Conservation (phyloP, 2,888 invertebrate genomes). For the Carcina quercana region DNA sequence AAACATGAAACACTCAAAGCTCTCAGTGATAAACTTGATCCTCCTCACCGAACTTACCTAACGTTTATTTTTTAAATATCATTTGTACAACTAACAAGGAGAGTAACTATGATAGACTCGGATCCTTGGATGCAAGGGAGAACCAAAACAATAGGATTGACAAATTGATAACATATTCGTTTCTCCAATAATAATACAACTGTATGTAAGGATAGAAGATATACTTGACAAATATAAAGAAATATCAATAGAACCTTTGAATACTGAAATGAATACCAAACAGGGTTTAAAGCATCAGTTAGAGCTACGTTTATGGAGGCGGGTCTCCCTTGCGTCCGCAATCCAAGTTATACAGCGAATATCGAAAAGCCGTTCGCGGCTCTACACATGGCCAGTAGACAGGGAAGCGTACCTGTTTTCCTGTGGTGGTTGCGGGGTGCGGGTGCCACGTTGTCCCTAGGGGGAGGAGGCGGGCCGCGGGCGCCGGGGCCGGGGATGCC, state of each 20-base stretch:
- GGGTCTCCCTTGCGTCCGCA: conserved; percentile 3
- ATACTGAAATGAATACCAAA: too few relatives aligned
- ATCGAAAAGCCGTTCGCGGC: conserved; percentile 36
- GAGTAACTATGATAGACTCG: conserved; percentile 32
- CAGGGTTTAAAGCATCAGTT: too few relatives aligned
- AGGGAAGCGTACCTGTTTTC: conserved; percentile 56
- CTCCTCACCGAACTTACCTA: conserved; percentile 64
- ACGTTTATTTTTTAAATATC: conserved; percentile 25
- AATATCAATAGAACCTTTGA: too few relatives aligned
- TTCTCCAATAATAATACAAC: background rate
- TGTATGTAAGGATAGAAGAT: too few relatives aligned
- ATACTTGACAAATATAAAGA: too few relatives aligned
- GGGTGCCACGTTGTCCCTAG: conserved; percentile 78
- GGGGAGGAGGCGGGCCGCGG: conserved; percentile 90
- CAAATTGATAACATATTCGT: background rate
- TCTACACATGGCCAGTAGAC: conserved; percentile 29
- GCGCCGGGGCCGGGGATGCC: conserved; percentile 81
- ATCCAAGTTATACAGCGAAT: conserved; percentile 30
- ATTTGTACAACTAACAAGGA: conserved; percentile 42
- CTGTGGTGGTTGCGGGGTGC: conserved; percentile 58
- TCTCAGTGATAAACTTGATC: conserved; percentile 61
- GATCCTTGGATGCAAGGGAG: conserved; percentile 3
- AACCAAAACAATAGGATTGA: background rate
- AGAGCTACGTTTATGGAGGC: too few relatives aligned
- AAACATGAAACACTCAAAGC: conserved; percentile 77